Percentiles rank a stretch among this genome's conserved stretches.
phyloP scores from a whole-genome alignment of 2,888 invertebrate genomes.

The Aleiodes testaceus region DNA sequence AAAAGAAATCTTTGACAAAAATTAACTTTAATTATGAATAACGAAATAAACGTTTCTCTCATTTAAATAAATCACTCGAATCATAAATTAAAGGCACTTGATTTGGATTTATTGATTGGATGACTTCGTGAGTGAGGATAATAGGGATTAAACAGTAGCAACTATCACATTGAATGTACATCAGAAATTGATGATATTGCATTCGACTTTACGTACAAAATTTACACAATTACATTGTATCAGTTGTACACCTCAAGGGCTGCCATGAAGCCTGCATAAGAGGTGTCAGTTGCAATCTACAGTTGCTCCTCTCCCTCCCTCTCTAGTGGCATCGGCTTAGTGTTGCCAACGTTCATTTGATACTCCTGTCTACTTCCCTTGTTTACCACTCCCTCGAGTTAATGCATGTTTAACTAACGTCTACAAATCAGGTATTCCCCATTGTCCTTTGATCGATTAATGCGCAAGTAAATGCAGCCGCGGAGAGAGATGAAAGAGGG shows the following conservation, averaged over 20 bases:
- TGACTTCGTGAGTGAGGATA: neutral
- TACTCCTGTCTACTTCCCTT: conserved; percentile 29
- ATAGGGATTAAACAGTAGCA: neutral
- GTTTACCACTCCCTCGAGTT: conserved; percentile 38
- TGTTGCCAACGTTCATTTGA: conserved; percentile 45
- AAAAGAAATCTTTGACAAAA: neutral
- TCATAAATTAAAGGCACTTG: neutral
- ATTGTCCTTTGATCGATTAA: conserved; percentile 10
- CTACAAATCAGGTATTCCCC: conserved; percentile 11
- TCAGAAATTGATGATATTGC: conserved; percentile 38
- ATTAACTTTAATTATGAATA: conserved; percentile 5
- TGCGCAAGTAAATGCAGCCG: neutral
- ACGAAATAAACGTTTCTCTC: too few species aligned
- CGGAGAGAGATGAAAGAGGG: too few species aligned
- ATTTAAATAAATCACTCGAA: too few species aligned
- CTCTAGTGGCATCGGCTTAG: conserved; percentile 54
- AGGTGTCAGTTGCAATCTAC: conserved; percentile 55
- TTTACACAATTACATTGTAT: conserved; percentile 42
- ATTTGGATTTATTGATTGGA: neutral
- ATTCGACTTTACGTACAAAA: conserved; percentile 15
- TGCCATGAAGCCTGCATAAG: conserved; percentile 48
- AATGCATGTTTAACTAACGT: conserved; percentile 35
- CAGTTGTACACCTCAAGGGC: conserved; percentile 21
- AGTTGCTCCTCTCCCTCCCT: conserved; percentile 41
- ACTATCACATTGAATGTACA: conserved; percentile 27